Percentiles rank a stretch among this genome's conserved stretches.
phyloP scores from a whole-genome alignment of 2,888 invertebrate species.

The Oxycera nigricornis region DNA sequence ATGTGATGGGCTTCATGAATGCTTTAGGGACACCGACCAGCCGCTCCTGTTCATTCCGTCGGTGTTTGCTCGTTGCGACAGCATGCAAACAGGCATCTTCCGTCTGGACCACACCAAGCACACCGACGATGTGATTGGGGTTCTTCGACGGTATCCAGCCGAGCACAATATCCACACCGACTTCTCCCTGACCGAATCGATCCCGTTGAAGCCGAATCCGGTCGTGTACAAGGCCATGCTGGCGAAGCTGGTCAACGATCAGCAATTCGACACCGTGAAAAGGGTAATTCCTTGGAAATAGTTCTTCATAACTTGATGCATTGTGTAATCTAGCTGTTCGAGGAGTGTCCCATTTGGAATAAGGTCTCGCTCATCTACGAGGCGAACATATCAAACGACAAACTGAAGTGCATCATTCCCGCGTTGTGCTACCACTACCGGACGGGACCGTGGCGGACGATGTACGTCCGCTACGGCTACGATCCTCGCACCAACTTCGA shows the following conservation, averaged over 20 bases:
- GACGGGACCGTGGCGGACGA: constrained; percentile 90
- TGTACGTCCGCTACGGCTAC: constrained; percentile 91
- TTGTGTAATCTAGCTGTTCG: constrained; percentile 70
- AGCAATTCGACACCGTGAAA: constrained; percentile 63
- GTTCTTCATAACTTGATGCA: neutral
- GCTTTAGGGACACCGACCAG: constrained; percentile 59
- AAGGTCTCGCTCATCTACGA: constrained; percentile 74
- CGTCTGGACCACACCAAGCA: constrained; percentile 58
- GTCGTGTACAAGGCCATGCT: constrained; percentile 66
- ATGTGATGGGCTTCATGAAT: neutral
- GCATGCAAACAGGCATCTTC: constrained; percentile 55
- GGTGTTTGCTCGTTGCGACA: constrained; percentile 61
- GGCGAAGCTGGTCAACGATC: constrained; percentile 61
- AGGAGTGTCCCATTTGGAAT: constrained; percentile 90
- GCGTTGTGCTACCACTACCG: constrained; percentile 84
- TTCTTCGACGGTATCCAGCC: constrained; percentile 64
- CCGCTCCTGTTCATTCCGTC: constrained; percentile 80
- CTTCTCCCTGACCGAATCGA: constrained; percentile 68
- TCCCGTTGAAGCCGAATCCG: constrained; percentile 70
- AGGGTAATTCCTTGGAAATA: constrained; percentile 58
- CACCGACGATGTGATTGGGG: constrained; percentile 62
- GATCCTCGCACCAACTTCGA: constrained; percentile 84
- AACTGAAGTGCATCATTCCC: constrained; percentile 81
- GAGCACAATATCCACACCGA: constrained; percentile 69
- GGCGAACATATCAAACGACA: constrained; percentile 68